phyloP scores from a whole-genome alignment of 2,797 vertebrate genomes.

The Xenops minutus region DNA sequence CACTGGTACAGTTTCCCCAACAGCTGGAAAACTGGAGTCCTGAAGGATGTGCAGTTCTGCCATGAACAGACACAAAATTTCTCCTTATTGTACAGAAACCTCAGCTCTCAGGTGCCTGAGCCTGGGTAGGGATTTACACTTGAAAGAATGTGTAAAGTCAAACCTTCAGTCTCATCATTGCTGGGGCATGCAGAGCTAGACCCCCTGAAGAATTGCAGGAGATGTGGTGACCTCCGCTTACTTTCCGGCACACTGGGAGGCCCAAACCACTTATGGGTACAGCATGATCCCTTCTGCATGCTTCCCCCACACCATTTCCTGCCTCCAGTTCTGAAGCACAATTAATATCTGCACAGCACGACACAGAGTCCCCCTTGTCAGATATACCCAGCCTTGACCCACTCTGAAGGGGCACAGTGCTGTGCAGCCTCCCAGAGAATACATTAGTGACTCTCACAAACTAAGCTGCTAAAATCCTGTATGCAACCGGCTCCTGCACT shows the following conservation, averaged over 20 bases:
- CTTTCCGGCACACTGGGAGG: not conserved
- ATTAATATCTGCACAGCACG: not conserved
- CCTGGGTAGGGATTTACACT: not conserved
- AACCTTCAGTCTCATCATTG: not conserved
- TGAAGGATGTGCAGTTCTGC: not conserved
- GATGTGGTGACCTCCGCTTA: not conserved
- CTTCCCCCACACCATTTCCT: not conserved
- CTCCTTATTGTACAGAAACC: not conserved
- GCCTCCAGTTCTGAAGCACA: not conserved
- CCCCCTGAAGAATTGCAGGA: not conserved
- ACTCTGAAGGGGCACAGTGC: not conserved
- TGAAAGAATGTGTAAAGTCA: accelerated
- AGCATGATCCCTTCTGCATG: not conserved
- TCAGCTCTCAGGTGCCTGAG: not conserved
- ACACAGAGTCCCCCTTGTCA: not conserved
- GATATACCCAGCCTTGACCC: not conserved
- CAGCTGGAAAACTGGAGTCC: not conserved
- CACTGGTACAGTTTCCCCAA: not conserved
- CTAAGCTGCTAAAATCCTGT: not conserved
- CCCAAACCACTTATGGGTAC: not conserved
- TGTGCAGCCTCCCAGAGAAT: not conserved
- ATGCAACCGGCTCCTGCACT: not conserved
- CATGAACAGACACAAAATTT: accelerated
- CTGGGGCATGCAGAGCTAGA: not conserved
- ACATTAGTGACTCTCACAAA: not conserved